Conservation (phyloP, 2,888 invertebrate species). For the Drosophila longiperda region DNA sequence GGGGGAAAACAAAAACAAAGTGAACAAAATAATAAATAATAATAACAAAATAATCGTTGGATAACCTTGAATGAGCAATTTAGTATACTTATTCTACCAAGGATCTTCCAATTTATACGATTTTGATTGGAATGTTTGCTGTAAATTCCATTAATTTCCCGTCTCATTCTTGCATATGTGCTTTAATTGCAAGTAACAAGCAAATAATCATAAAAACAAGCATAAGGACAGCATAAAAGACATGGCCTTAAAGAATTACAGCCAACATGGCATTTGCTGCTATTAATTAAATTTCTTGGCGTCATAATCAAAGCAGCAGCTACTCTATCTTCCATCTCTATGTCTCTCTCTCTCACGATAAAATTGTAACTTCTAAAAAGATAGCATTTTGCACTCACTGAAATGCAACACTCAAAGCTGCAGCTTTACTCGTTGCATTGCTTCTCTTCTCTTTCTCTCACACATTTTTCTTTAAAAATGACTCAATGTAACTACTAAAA, state of each 20-base stretch:
- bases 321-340: not conserved
- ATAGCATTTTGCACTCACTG: not conserved
- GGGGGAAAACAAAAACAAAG: slow-evolving; percentile 2
- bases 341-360: not conserved
- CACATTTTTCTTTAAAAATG: not conserved
- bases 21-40: not conserved
- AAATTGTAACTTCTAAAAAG: not conserved
- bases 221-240: slow-evolving; percentile 10
- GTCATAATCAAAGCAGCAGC: slow-evolving; percentile 55
- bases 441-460: not conserved
- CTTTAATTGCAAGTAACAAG: slow-evolving; percentile 37
- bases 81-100: not conserved
- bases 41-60: slow-evolving; percentile 34
- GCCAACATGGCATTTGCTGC: slow-evolving; percentile 42
- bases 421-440: not conserved
- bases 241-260: slow-evolving; percentile 27
- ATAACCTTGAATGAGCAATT: slow-evolving; percentile 10
- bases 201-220: slow-evolving; percentile 54
- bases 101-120: not conserved
- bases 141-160: not conserved
- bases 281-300: slow-evolving; percentile 65
- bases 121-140: not conserved
- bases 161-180: slow-evolving; percentile 5
- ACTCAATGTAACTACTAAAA: not conserved
- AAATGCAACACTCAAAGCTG: not conserved